A percentile compares a stretch with the other conserved stretches of the same genome.
Conservation (phyloP, 2,797 vertebrate species). For the Chelidonichthys spinosus region DNA sequence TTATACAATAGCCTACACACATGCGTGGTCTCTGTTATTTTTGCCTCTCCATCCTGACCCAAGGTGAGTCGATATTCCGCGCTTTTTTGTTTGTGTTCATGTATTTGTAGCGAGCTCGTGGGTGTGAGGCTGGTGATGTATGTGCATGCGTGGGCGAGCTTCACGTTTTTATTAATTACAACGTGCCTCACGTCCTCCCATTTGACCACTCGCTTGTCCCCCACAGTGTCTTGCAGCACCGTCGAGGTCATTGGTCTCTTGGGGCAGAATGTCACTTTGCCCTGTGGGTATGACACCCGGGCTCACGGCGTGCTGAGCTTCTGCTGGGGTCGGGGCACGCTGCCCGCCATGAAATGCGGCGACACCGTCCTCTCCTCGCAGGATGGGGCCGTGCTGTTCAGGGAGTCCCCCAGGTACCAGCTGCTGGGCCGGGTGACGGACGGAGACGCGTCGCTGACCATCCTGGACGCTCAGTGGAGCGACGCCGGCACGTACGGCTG, state of each 20-base stretch:
- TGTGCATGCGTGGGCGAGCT: background rate
- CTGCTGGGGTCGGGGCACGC: slow-evolving; percentile 83
- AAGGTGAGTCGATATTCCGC: slow-evolving; percentile 66
- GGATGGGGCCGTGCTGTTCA: slow-evolving; percentile 23
- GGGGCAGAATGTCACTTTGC: slow-evolving; percentile 79
- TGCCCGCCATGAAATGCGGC: slow-evolving; percentile 67
- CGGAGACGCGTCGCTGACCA: slow-evolving; percentile 84
- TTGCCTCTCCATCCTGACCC: slow-evolving; percentile 61
- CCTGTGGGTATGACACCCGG: slow-evolving; percentile 74
- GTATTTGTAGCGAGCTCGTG: slow-evolving; percentile 35
- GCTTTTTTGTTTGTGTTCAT: slow-evolving; percentile 37
- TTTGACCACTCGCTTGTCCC: slow-evolving; percentile 24
- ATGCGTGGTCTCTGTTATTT: slow-evolving; percentile 64
- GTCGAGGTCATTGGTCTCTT: slow-evolving; percentile 45
- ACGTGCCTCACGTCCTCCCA: background rate
- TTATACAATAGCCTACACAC: slow-evolving; percentile 63
- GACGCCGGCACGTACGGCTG: slow-evolving; percentile 87
- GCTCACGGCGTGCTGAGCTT: slow-evolving; percentile 33
- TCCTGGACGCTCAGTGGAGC: slow-evolving; percentile 53
- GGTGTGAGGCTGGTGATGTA: slow-evolving; percentile 13
- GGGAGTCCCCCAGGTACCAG: slow-evolving; percentile 68
- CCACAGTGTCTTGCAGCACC: slow-evolving; percentile 45
- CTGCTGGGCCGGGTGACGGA: slow-evolving; percentile 59
- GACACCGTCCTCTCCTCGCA: slow-evolving; percentile 70
- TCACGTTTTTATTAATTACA: slow-evolving; percentile 25